Evolutionary conservation across 1,140 invertebrate species (phyloP).

Genomic region (Saccostrea echinata): DNA sequence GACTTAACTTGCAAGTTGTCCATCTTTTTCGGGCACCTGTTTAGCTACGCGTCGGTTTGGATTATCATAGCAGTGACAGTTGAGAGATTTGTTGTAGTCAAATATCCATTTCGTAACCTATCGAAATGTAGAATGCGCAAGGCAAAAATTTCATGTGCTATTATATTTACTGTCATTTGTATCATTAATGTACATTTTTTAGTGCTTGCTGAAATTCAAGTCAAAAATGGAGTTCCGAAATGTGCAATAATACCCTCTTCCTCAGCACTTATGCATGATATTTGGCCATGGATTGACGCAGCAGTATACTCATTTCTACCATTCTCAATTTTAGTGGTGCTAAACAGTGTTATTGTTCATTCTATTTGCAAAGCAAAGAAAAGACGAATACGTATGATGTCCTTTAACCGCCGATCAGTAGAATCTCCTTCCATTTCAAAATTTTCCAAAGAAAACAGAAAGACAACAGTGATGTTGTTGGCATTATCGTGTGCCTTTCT

Average conservation of each 20-base stretch:
- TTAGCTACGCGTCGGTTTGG: constrained; percentile 77
- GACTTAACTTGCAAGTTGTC: constrained; percentile 72
- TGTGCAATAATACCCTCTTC: constrained; percentile 58
- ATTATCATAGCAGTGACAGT: constrained; percentile 78
- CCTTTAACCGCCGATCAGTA: neutral
- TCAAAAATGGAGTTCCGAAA: neutral
- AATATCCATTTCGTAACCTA: constrained; percentile 71
- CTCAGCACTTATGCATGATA: constrained; percentile 63
- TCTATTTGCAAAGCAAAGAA: constrained; percentile 56
- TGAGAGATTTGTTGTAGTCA: constrained; percentile 76
- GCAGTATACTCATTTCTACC: constrained; percentile 75
- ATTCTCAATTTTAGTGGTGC: constrained; percentile 69
- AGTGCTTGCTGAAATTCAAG: constrained; percentile 63
- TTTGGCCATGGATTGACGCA: constrained; percentile 77
- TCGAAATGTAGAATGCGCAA: constrained; percentile 68
- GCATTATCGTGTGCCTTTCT: constrained; percentile 76
- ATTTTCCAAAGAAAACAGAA: constrained; percentile 43
- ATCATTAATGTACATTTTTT: constrained; percentile 72
- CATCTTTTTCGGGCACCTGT: constrained; percentile 68
- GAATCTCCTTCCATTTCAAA: neutral
- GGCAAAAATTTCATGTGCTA: constrained; percentile 62
- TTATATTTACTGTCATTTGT: constrained; percentile 59
- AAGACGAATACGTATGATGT: constrained; percentile 41
- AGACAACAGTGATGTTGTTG: constrained; percentile 75
- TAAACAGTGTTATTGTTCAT: constrained; percentile 74